These are phyloP conservation scores for Barnardius zonarius DNA, from an alignment of 2,113 vertebrate species.

Conservation along the genomic window DNA sequence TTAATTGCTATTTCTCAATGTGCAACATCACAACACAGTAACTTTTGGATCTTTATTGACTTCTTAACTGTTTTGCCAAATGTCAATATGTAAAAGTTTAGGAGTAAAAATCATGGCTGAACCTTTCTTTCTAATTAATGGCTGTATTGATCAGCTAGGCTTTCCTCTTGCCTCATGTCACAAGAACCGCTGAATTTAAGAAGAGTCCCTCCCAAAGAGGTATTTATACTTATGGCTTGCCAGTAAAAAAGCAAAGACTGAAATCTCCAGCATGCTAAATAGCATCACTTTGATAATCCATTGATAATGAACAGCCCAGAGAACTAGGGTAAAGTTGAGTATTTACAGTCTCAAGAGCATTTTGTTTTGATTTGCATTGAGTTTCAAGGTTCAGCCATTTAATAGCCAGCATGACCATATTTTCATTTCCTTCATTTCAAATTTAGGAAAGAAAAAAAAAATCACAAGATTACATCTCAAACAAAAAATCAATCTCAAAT, in stretches of 20 bases:
- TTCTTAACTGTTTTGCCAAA: slow-evolving; percentile 18
- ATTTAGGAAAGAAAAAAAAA: background rate
- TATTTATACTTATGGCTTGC: background rate
- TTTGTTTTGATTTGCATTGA: background rate
- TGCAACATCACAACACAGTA: background rate
- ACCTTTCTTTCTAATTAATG: slow-evolving; percentile 39
- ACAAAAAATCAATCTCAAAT: slow-evolving; percentile 20
- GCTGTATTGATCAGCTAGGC: background rate
- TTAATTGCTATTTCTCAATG: background rate
- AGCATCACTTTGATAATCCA: background rate
- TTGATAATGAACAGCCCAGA: background rate
- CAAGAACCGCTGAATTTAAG: background rate
- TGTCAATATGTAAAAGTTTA: slow-evolving; percentile 8
- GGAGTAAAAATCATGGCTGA: background rate
- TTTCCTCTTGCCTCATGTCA: background rate
- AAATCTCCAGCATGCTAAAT: background rate
- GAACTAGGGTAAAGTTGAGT: background rate
- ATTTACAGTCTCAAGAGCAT: background rate
- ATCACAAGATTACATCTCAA: background rate
- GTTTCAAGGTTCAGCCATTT: slow-evolving; percentile 22
- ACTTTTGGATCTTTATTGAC: slow-evolving; percentile 8
- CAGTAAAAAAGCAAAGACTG: background rate
- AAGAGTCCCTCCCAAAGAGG: background rate
- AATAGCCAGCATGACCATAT: background rate
- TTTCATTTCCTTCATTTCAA: background rate